Percentiles rank a stretch among this genome's conserved stretches.
These are phyloP conservation scores for Todiramphus saurophagus DNA, from an alignment of 2,113 vertebrate species.

Conservation along the genomic window DNA sequence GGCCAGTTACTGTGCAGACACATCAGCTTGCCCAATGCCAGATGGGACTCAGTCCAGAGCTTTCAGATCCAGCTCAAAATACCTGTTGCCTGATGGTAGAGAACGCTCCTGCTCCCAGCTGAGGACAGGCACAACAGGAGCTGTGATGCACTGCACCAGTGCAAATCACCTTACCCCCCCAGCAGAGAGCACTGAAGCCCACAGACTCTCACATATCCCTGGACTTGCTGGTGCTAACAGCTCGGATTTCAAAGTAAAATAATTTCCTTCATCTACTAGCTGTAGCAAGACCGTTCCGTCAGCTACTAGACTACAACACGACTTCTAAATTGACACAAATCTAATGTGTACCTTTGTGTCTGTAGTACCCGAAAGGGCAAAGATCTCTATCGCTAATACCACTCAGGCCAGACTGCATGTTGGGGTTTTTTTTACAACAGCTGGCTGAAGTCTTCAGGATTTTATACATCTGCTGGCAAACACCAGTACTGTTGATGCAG, in stretches of 20 bases:
- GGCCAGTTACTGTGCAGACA: not conserved
- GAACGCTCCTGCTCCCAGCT: not conserved
- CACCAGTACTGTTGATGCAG: not conserved
- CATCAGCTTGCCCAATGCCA: not conserved
- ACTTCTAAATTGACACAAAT: not conserved
- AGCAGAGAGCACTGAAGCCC: not conserved
- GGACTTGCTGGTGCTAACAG: not conserved
- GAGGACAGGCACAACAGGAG: not conserved
- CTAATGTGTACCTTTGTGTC: not conserved
- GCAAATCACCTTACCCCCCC: fast-evolving
- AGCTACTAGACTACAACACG: not conserved
- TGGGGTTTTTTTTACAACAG: fast-evolving
- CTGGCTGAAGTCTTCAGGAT: not conserved
- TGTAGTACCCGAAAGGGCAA: too few relatives aligned
- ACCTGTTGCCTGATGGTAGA: not conserved
- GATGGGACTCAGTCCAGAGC: not conserved
- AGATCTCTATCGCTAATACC: not conserved
- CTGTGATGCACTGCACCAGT: not conserved
- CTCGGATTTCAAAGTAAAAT: not conserved
- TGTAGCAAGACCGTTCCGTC: not conserved
- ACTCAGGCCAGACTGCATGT: not conserved
- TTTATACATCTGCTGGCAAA: not conserved
- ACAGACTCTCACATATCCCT: not conserved
- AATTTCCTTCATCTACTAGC: not conserved
- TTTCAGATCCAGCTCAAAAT: not conserved